These are phyloP conservation scores for Ethmia dodecea DNA, from an alignment of 2,888 invertebrate species.

Conservation along the genomic window DNA sequence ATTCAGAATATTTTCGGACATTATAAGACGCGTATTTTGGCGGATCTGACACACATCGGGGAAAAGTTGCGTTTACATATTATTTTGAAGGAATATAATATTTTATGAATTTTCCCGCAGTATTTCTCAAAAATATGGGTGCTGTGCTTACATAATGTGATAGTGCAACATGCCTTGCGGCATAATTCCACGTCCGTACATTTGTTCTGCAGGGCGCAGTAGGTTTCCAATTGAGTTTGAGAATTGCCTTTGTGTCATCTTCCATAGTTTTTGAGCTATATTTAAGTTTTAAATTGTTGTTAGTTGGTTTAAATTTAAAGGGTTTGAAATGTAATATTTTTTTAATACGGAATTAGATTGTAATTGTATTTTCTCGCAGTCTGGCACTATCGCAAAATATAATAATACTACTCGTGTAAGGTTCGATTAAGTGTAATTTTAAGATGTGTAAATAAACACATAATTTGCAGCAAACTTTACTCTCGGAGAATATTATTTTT, in stretches of 20 bases:
- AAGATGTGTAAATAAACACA: slow-evolving; percentile 68
- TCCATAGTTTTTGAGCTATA: slow-evolving; percentile 11
- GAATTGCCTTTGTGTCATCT: neutral
- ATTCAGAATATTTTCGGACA: neutral
- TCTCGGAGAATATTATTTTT: neutral
- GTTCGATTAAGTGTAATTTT: slow-evolving; percentile 54
- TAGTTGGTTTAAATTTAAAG: slow-evolving; percentile 23
- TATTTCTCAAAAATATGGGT: neutral
- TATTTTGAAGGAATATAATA: too few relatives aligned
- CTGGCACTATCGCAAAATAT: slow-evolving; percentile 48
- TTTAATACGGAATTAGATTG: slow-evolving; percentile 36
- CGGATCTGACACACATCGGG: slow-evolving; percentile 1
- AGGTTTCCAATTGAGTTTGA: neutral
- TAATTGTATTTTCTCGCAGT: slow-evolving; percentile 52
- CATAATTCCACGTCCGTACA: too few relatives aligned
- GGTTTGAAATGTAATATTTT: slow-evolving; percentile 34
- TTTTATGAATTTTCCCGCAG: neutral
- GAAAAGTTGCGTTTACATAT: neutral
- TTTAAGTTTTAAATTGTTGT: slow-evolving; percentile 22
- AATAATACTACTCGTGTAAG: slow-evolving; percentile 49
- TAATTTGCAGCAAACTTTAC: slow-evolving; percentile 27
- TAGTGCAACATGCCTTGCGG: slow-evolving; percentile 3
- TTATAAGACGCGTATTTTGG: neutral
- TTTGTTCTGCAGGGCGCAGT: neutral
- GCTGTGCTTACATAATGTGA: slow-evolving; percentile 1